Evolutionary conservation across 2,113 vertebrate species (phyloP).

Genomic region (Macrotis lagotis): DNA sequence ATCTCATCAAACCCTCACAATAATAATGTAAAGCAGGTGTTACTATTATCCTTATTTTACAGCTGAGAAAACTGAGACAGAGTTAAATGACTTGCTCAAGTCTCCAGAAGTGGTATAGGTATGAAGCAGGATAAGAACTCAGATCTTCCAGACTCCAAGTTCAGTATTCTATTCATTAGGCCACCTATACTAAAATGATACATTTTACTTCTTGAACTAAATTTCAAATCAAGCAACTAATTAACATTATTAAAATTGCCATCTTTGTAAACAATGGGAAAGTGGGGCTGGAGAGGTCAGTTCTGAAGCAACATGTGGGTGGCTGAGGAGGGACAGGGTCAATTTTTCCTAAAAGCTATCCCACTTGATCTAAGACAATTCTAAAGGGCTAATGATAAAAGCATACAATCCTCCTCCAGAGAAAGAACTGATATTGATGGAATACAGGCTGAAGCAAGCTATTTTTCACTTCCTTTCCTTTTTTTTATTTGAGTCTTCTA

Average conservation of each 20-base stretch:
- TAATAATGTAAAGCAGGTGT: neutral
- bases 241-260: neutral
- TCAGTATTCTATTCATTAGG: neutral
- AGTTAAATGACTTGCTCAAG: neutral
- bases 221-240: neutral
- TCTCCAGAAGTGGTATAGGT: neutral
- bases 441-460: no score
- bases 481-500: no score
- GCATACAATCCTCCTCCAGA: no score
- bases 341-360: neutral
- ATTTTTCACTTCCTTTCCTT: conserved; percentile 10
- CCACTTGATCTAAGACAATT: no score
- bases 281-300: neutral
- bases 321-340: neutral
- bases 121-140: neutral
- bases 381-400: no score
- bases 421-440: no score
- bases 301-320: neutral
- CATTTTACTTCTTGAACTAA: neutral
- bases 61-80: neutral
- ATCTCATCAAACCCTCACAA: no score
- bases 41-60: neutral
- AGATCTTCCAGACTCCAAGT: neutral
- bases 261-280: neutral
- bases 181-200: neutral